Percentiles rank a stretch among this genome's conserved stretches.
phyloP scores from a whole-genome alignment of 2,113 vertebrate species.

The Syngnathus floridae region DNA sequence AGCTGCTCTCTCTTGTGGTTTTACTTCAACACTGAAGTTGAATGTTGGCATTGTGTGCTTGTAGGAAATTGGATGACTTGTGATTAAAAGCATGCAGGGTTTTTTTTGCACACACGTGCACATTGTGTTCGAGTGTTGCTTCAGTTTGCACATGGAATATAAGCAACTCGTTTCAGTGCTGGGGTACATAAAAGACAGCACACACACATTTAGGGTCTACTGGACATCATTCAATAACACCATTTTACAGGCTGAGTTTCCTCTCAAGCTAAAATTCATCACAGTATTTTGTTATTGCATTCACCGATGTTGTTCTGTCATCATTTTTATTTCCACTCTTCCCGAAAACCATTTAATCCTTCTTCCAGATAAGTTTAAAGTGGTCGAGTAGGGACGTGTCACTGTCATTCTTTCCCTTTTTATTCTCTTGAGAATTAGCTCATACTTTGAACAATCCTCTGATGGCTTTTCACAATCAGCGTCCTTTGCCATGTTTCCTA shows the following conservation, averaged over 20 bases:
- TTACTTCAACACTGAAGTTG: slow-evolving; percentile 6
- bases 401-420: slow-evolving; percentile 23
- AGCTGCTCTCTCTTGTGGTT: slow-evolving; percentile 36
- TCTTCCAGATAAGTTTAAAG: slow-evolving; percentile 13
- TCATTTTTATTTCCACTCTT: background rate
- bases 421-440: slow-evolving; percentile 21
- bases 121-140: slow-evolving; percentile 41
- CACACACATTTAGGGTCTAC: background rate
- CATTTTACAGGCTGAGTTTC: slow-evolving; percentile 8
- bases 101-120: slow-evolving; percentile 11
- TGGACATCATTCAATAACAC: slow-evolving; percentile 14
- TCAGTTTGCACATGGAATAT: slow-evolving; percentile 45
- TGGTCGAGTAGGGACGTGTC: slow-evolving; percentile 18
- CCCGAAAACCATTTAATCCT: slow-evolving; percentile 5
- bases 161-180: slow-evolving; percentile 38
- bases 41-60: slow-evolving; percentile 23
- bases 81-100: slow-evolving; percentile 12
- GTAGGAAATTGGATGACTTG: slow-evolving; percentile 26
- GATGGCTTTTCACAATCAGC: slow-evolving; percentile 3
- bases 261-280: slow-evolving; percentile 6
- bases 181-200: slow-evolving; percentile 20
- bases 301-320: slow-evolving; percentile 13
- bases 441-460: slow-evolving; percentile 13
- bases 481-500: slow-evolving; percentile 5
- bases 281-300: slow-evolving; percentile 13